Percentiles rank a stretch among this genome's conserved stretches.
Conservation (phyloP, 2,113 vertebrate genomes). For the Pollimyrus isidori region DNA sequence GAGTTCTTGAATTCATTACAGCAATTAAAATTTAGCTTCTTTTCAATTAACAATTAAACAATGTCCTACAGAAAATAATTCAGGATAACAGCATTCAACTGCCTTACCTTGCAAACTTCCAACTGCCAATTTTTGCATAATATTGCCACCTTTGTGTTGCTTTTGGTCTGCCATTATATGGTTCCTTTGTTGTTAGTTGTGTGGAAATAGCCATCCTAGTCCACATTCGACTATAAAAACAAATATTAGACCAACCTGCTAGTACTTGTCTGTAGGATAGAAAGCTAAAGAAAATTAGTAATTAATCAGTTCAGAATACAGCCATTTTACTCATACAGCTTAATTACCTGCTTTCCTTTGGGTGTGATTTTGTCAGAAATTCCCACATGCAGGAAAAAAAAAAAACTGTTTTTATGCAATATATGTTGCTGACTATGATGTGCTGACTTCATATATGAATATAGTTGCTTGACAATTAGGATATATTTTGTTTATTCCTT, state of each 20-base stretch:
- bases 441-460: background rate
- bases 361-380: background rate
- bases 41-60: background rate
- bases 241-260: background rate
- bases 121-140: background rate
- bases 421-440: background rate
- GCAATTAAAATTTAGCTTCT: background rate
- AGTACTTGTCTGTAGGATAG: background rate
- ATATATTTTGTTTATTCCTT: conserved; percentile 44
- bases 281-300: background rate
- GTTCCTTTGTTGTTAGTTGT: background rate
- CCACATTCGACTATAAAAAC: background rate
- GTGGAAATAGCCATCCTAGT: background rate
- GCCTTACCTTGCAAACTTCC: conserved; percentile 1
- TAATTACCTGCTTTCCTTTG: background rate
- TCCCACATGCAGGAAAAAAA: background rate
- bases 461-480: conserved; percentile 4
- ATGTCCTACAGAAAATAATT: background rate
- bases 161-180: background rate
- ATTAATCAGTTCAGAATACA: background rate
- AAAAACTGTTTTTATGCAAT: background rate
- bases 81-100: background rate
- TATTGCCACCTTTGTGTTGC: background rate
- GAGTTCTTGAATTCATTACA: background rate
- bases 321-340: background rate